A percentile compares a stretch with the other conserved stretches of the same genome.
Conservation (phyloP, 1,140 invertebrate genomes). For the Pseudomyrmex concolor region DNA sequence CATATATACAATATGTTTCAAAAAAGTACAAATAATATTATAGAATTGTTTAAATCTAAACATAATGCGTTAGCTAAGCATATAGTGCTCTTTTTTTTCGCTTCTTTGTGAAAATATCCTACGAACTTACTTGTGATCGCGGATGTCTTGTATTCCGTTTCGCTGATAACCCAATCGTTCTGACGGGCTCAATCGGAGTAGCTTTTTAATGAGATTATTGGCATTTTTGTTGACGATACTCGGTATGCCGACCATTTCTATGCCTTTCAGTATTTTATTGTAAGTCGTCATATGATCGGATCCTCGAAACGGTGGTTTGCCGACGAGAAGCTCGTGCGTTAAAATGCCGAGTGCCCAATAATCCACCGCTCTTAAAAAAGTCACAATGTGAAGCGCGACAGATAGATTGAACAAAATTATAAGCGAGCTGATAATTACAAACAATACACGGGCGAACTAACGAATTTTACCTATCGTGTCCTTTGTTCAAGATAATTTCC, state of each 20-base stretch:
- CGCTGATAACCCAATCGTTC: slow-evolving; percentile 97
- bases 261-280: slow-evolving; percentile 96
- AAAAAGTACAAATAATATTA: background rate
- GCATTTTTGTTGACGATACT: slow-evolving; percentile 92
- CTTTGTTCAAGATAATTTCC: slow-evolving; percentile 97
- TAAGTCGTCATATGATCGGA: slow-evolving; percentile 98
- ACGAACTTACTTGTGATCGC: slow-evolving; percentile 93
- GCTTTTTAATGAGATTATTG: slow-evolving; percentile 93
- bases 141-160: slow-evolving; percentile 96
- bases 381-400: background rate
- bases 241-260: slow-evolving; percentile 95
- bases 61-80: too few relatives aligned
- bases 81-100: slow-evolving; percentile 20
- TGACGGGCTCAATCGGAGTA: slow-evolving; percentile 94
- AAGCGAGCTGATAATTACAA: background rate
- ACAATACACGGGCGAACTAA: slow-evolving; percentile 6
- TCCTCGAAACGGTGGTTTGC: slow-evolving; percentile 97
- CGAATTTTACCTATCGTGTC: slow-evolving; percentile 89
- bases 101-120: slow-evolving; percentile 18
- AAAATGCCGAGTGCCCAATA: slow-evolving; percentile 98
- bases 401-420: slow-evolving; percentile 1
- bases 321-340: slow-evolving; percentile 95
- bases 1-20: background rate
- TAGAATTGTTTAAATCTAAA: too few relatives aligned
- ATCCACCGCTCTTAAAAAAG: slow-evolving; percentile 90